Percentiles rank a stretch among this genome's conserved stretches.
phyloP scores from a whole-genome alignment of 1,140 invertebrate genomes.

The Tetraneura akinire region DNA sequence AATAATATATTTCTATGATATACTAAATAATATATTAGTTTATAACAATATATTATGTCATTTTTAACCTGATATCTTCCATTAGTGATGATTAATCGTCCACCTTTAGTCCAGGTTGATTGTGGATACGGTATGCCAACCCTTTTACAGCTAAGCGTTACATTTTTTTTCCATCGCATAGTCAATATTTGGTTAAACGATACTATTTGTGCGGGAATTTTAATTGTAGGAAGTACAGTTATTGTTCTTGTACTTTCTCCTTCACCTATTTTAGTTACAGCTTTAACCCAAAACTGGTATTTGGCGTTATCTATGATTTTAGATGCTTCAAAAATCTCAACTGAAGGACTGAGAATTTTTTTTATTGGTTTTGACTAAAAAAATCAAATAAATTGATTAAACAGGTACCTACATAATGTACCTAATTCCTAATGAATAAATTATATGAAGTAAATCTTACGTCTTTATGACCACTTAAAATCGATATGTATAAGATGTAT shows the following conservation, averaged over 20 bases:
- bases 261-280: slow-evolving; percentile 78
- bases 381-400: background rate
- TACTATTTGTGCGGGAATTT: slow-evolving; percentile 78
- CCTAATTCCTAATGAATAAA: slow-evolving; percentile 1
- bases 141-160: slow-evolving; percentile 75
- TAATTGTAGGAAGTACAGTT: slow-evolving; percentile 74
- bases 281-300: slow-evolving; percentile 80
- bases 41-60: background rate
- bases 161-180: slow-evolving; percentile 82
- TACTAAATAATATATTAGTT: background rate
- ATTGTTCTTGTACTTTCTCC: slow-evolving; percentile 76
- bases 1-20: too few species aligned
- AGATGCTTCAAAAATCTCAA: slow-evolving; percentile 71
- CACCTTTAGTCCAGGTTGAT: slow-evolving; percentile 54
- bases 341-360: slow-evolving; percentile 54
- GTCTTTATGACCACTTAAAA: slow-evolving; percentile 73
- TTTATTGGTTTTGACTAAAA: slow-evolving; percentile 34
- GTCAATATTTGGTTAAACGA: slow-evolving; percentile 77
- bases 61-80: slow-evolving; percentile 55
- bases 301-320: slow-evolving; percentile 71
- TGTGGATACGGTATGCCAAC: slow-evolving; percentile 71
- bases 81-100: slow-evolving; percentile 54
- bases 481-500: slow-evolving; percentile 80
- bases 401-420: too few species aligned
- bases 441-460: slow-evolving; percentile 58